Evolutionary conservation across 2,797 vertebrate species (phyloP).

Genomic region (Chrysocyon brachyurus): DNA sequence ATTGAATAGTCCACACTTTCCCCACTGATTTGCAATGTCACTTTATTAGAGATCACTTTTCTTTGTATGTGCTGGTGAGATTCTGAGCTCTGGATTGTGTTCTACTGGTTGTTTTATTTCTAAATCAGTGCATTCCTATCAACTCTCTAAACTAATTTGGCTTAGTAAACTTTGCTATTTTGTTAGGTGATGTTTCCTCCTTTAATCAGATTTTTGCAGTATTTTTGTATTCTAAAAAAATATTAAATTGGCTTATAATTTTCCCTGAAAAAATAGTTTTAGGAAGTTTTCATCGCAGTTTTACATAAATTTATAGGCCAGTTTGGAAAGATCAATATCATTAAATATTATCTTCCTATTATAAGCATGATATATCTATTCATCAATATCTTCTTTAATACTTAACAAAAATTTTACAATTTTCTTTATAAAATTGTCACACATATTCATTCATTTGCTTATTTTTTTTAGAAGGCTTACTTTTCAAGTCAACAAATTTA

Average conservation of each 20-base stretch:
- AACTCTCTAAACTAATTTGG: neutral
- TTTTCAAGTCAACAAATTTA: slow-evolving; percentile 3
- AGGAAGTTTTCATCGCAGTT: neutral
- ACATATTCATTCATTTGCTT: neutral
- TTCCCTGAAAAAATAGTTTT: neutral
- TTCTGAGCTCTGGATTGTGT: neutral
- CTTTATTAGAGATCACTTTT: neutral
- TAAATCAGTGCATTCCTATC: neutral
- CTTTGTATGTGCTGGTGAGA: neutral
- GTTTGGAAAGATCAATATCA: neutral
- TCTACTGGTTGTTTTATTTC: neutral
- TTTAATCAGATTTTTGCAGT: neutral
- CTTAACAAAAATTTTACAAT: neutral
- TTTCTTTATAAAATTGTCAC: neutral
- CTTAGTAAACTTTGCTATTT: neutral
- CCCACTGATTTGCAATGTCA: neutral
- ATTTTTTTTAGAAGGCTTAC: neutral
- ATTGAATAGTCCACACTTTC: neutral
- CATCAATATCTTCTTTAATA: neutral
- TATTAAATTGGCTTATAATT: slow-evolving; percentile 3
- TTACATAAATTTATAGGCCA: slow-evolving; percentile 24
- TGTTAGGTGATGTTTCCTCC: neutral
- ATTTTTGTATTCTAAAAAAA: neutral
- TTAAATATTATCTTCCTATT: neutral
- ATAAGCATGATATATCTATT: neutral